Conservation (phyloP, 2,888 invertebrate genomes). For the Nephrocerus scutellatus region DNA sequence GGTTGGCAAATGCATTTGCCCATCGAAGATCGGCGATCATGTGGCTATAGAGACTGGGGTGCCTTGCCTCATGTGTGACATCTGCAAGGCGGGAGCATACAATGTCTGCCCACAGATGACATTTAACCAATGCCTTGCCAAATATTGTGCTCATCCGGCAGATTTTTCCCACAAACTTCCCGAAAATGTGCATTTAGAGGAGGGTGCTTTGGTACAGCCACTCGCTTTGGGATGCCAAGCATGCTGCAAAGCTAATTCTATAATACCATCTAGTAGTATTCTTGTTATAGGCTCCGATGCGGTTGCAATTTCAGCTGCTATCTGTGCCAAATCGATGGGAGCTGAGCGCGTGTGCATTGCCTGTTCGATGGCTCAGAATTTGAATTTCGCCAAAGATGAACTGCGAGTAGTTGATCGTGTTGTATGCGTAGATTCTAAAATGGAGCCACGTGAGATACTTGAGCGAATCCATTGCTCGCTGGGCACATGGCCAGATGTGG, state of each 20-base stretch:
- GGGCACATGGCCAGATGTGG: slow-evolving; percentile 32
- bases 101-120: slow-evolving; percentile 35
- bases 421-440: slow-evolving; percentile 22
- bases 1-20: slow-evolving; percentile 56
- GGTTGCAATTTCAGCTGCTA: slow-evolving; percentile 32
- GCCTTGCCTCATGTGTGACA: slow-evolving; percentile 73
- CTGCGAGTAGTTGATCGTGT: slow-evolving; percentile 30
- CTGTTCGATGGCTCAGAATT: slow-evolving; percentile 22
- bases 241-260: slow-evolving; percentile 30
- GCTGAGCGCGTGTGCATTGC: slow-evolving; percentile 32
- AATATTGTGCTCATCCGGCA: slow-evolving; percentile 34
- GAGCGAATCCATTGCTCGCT: slow-evolving; percentile 26
- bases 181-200: slow-evolving; percentile 26
- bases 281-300: slow-evolving; percentile 36
- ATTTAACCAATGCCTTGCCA: slow-evolving; percentile 35
- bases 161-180: slow-evolving; percentile 38
- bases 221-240: slow-evolving; percentile 37
- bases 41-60: slow-evolving; percentile 92
- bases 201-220: slow-evolving; percentile 33
- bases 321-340: slow-evolving; percentile 36
- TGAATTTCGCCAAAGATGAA: slow-evolving; percentile 23
- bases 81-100: slow-evolving; percentile 58
- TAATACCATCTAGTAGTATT: slow-evolving; percentile 34
- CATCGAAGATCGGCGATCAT: slow-evolving; percentile 71
- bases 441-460: slow-evolving; percentile 24